phyloP scores from a whole-genome alignment of 2,888 invertebrate genomes.

The Amphipyra tragopoginis region DNA sequence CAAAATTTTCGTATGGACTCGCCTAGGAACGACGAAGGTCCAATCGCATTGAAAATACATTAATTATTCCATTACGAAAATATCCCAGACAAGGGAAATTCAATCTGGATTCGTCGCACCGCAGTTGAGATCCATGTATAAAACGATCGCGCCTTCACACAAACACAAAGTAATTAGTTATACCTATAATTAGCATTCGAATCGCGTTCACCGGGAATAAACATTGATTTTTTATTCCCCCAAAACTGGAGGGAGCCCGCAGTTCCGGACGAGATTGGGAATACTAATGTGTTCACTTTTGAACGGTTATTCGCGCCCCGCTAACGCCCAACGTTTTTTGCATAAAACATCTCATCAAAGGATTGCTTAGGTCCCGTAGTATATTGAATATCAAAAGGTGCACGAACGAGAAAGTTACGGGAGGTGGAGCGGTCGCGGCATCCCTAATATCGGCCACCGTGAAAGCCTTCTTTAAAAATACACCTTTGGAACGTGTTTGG shows the following conservation, averaged over 20 bases:
- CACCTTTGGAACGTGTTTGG: conserved; percentile 86
- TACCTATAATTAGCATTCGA: conserved; percentile 86
- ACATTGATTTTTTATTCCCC: conserved; percentile 90
- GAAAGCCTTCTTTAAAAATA: conserved; percentile 88
- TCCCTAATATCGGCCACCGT: conserved; percentile 84
- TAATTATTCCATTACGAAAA: conserved; percentile 62
- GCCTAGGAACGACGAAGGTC: conserved; percentile 39
- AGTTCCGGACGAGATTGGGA: conserved; percentile 78
- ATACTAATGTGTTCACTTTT: conserved; percentile 89
- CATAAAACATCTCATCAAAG: conserved; percentile 91
- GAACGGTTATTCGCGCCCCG: conserved; percentile 88
- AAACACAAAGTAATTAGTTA: conserved; percentile 86
- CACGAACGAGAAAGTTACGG: conserved; percentile 84
- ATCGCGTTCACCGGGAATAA: conserved; percentile 86
- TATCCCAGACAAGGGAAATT: conserved; percentile 62
- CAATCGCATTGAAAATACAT: conserved; percentile 60
- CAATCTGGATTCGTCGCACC: conserved; percentile 63
- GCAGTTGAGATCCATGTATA: conserved; percentile 67
- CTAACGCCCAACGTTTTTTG: conserved; percentile 89
- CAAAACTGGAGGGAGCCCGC: conserved; percentile 82
- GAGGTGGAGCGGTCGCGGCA: conserved; percentile 77
- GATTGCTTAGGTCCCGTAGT: conserved; percentile 87
- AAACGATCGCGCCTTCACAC: conserved; percentile 76
- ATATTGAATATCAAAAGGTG: conserved; percentile 90
- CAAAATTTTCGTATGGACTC: conserved; percentile 11